These are phyloP conservation scores for Prinia subflava DNA, from an alignment of 2,113 vertebrate genomes.

Conservation along the genomic window DNA sequence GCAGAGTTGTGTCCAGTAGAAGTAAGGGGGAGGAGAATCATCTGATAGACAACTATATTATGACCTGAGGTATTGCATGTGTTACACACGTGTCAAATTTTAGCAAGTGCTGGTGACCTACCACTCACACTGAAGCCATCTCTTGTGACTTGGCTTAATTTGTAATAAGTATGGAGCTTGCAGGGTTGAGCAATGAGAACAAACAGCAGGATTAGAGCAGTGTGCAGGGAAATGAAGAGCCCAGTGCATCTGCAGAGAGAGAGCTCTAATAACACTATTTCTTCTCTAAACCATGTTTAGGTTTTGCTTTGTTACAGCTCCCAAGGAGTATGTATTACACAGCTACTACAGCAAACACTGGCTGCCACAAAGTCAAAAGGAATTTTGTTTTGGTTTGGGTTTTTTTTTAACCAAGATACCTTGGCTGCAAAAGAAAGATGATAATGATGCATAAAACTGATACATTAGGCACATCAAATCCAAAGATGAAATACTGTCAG, in stretches of 20 bases:
- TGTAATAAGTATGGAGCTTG: neutral
- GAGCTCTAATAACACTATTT: neutral
- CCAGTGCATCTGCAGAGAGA: neutral
- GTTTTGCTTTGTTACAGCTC: neutral
- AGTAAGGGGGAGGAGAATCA: neutral
- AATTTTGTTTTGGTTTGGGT: rapidly evolving
- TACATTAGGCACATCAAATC: neutral
- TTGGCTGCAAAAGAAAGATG: neutral
- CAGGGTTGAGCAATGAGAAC: neutral
- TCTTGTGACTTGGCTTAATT: neutral
- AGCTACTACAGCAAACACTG: neutral
- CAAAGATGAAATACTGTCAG: neutral
- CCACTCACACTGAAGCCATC: neutral
- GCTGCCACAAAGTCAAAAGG: neutral
- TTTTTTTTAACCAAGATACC: neutral
- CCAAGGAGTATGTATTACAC: neutral
- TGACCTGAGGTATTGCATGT: neutral
- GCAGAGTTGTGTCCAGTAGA: neutral
- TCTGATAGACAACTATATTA: neutral
- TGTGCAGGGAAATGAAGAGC: neutral
- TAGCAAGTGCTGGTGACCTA: neutral
- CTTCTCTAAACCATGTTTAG: neutral
- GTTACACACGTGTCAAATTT: neutral
- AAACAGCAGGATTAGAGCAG: neutral
- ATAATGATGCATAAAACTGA: neutral